phyloP scores from a whole-genome alignment of 1,140 invertebrate genomes.

The Neoseiulus cucumeris region DNA sequence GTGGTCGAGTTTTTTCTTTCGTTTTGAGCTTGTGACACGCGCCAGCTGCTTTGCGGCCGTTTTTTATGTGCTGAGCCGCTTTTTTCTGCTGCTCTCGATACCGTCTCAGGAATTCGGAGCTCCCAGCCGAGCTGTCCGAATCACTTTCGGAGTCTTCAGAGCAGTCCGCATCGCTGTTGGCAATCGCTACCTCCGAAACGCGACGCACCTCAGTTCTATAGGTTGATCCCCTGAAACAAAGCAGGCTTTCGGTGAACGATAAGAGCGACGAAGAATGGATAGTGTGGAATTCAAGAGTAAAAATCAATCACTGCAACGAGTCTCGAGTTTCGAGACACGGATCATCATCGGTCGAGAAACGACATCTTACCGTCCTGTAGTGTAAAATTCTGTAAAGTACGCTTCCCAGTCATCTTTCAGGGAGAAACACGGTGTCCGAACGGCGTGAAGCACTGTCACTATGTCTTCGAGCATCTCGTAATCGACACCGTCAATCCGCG shows the following conservation, averaged over 20 bases:
- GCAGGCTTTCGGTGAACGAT: too few species aligned
- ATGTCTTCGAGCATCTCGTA: conserved; percentile 7
- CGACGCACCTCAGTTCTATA: too few species aligned
- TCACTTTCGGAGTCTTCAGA: neutral
- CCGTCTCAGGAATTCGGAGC: neutral
- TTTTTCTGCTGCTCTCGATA: neutral
- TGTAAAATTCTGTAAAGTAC: neutral
- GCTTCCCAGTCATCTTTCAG: neutral
- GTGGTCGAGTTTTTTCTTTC: neutral
- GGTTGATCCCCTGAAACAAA: too few species aligned
- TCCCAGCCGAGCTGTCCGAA: neutral
- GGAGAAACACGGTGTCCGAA: neutral
- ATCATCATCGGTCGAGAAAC: too few species aligned
- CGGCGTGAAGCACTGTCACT: neutral
- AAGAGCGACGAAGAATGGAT: too few species aligned
- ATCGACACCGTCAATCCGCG: neutral
- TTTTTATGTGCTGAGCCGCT: neutral
- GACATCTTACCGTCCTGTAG: neutral
- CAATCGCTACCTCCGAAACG: too few species aligned
- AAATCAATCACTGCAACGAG: too few species aligned
- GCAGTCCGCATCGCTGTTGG: neutral
- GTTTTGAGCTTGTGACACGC: conserved; percentile 1
- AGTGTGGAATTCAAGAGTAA: too few species aligned
- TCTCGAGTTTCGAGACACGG: too few species aligned
- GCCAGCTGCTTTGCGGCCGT: neutral